These are phyloP conservation scores for Oreochromis spilurus DNA, from an alignment of 2,113 vertebrate genomes.

Conservation along the genomic window DNA sequence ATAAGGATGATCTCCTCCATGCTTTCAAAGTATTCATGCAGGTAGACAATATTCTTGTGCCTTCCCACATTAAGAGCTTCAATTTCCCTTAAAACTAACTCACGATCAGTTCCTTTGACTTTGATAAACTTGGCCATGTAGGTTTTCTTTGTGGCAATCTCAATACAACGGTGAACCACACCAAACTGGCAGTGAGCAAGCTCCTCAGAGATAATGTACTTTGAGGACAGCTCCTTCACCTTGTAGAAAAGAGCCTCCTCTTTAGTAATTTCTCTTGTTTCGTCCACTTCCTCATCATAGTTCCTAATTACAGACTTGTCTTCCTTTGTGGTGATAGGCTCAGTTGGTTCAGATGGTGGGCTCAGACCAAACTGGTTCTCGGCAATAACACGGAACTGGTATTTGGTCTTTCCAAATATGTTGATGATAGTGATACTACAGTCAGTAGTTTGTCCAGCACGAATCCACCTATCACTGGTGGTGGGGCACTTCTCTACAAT, in stretches of 20 bases:
- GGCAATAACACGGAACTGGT: slow-evolving; percentile 95
- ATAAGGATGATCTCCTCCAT: slow-evolving; percentile 95
- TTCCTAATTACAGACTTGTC: slow-evolving; percentile 90
- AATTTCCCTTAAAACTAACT: slow-evolving; percentile 94
- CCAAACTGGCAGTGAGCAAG: slow-evolving; percentile 94
- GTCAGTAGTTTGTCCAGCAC: slow-evolving; percentile 87
- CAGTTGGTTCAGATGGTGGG: slow-evolving; percentile 85
- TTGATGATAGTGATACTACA: slow-evolving; percentile 88
- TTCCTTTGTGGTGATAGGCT: slow-evolving; percentile 90
- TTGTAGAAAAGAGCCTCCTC: slow-evolving; percentile 84
- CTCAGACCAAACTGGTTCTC: slow-evolving; percentile 95
- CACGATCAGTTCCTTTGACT: slow-evolving; percentile 94
- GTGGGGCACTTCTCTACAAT: slow-evolving; percentile 94
- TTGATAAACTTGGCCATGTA: slow-evolving; percentile 96
- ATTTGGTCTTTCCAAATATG: slow-evolving; percentile 95
- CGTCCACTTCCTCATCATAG: slow-evolving; percentile 97
- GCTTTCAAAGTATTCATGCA: slow-evolving; percentile 97
- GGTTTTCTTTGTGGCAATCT: slow-evolving; percentile 93
- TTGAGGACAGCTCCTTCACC: slow-evolving; percentile 88
- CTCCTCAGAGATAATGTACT: slow-evolving; percentile 92
- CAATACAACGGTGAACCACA: slow-evolving; percentile 87
- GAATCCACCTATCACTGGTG: slow-evolving; percentile 91
- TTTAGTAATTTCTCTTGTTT: slow-evolving; percentile 81
- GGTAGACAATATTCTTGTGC: slow-evolving; percentile 86
- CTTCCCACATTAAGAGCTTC: slow-evolving; percentile 88